Base-by-base conservation (phyloP, 2,113 vertebrate genomes). In the Ellobius talpinus region DNA sequence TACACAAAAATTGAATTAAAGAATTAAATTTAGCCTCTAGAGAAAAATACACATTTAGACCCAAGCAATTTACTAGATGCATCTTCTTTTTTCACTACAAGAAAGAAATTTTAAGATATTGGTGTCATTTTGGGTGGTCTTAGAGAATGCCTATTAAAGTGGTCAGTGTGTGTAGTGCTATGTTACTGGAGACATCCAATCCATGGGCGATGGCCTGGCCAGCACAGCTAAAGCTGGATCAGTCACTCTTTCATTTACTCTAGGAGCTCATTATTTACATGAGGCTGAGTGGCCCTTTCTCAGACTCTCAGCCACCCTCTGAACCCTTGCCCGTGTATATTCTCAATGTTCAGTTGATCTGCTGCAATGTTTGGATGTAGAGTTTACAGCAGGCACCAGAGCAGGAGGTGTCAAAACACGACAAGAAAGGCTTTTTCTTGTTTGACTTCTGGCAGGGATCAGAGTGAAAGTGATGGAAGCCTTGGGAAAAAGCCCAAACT, bases 391-490 rank as follows among this genome's bases (percentile, higher is more conserved):
- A 91, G 78, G 76, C 96, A 97, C 96, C 97, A 76, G 94, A 98
- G 93, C 91, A 87, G 84, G 96, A 95, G 96, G 96, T 98, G 98
- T 98, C 97, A 97, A 98, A 98, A 97, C 94, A 96, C n/a, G 78
- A 97, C 97, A 96, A 97, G 96, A 98, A 97, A 97, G 96, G 81
- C 94, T 95, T 98, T 98, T 97, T 97, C 96, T 98, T 97, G 86
- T 96, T 97, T 97, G 97, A 98, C 96, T 98, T 96, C 97, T 98
- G 96, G 98, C 98, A 98, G 89, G 84, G 70, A 94, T 95, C 96
- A 97, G 91, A 96, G 94, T 97, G 95, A 97, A 98, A 97, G 97
- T 98, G 97, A 96, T 98, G 95, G 98, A 98, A 98, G 96, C 89
- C 82, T 98, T 98, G 97, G 97, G 97, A 93, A 91, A 94, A 87